Evolutionary conservation across 2,797 vertebrate genomes (phyloP), one percentile per base, ranked within the genome.

Genomic region (Propithecus perrieri): DNA sequence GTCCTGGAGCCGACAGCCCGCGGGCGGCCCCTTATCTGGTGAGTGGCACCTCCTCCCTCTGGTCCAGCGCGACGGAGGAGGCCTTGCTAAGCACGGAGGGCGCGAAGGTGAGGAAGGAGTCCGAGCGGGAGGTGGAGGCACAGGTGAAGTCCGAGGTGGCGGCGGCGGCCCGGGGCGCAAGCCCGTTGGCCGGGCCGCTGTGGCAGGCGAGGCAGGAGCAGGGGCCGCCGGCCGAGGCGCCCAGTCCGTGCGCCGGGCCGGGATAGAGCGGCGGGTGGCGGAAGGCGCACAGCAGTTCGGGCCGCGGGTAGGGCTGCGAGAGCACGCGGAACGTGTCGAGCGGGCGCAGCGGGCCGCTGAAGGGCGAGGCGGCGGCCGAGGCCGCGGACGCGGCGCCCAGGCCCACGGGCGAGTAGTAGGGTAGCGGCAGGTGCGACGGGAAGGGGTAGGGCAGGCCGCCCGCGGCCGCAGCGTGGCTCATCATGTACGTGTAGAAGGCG

Each of bases 401-500:
- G 76, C 99, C 99, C 98, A 99, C 98, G 84, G 99, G 99, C 83
- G 99, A 99, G 98, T 99, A 99, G 98, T 99, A 99, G 94, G 99
- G 99, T 69, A 99, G 98, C 20, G 99, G 99, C 98, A 99, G 99
- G 98, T 99, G 99, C 55, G 99, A 99, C 2, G 99, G 99, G 98
- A 99, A 99, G 1, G 99, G 99, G 80, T 99, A 99, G 63, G 99
- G 99, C 97, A 99, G 98, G 98, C 99, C 99, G 95, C 99, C 99
- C 1, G 99, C 99, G 98, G 99, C 99, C 20, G 99, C 99, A 0
- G 99, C 99, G 97, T 99, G 99, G 98, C 99, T 99, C 99, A 99
- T 99, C 99, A 99, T 99, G 98, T 99, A 99, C 87, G 99, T 99
- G 98, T 99, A 99, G 98, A 99, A 99, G 91, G 99, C 99, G 69